These are phyloP conservation scores for Schizopygopsis malacanthus DNA, from an alignment of 2,797 vertebrate genomes.

Conservation along the genomic window DNA sequence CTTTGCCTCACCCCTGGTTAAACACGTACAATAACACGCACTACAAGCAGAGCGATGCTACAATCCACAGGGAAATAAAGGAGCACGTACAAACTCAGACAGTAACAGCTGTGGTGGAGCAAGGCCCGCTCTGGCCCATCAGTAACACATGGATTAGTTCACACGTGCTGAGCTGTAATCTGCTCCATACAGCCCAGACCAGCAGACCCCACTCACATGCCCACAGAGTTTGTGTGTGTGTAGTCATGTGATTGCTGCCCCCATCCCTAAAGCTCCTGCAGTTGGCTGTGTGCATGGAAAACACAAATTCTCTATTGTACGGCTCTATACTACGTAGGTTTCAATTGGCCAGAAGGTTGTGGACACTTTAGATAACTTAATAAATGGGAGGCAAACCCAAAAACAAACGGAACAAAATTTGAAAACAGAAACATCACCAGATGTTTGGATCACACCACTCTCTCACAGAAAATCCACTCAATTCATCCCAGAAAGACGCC, in stretches of 20 bases:
- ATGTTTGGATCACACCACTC: conserved; percentile 40
- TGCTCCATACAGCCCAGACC: conserved; percentile 65
- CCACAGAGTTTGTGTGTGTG: conserved; percentile 32
- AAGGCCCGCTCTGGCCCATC: conserved; percentile 65
- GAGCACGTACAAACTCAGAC: conserved; percentile 41
- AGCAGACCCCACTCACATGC: conserved; percentile 53
- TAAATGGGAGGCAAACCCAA: conserved; percentile 21
- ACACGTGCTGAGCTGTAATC: conserved; percentile 80
- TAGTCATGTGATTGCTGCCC: conserved; percentile 43
- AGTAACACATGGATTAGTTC: conserved; percentile 79
- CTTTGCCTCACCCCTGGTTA: not conserved
- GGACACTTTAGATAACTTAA: conserved; percentile 31
- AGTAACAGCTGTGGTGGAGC: conserved; percentile 63
- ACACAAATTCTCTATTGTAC: conserved; percentile 31
- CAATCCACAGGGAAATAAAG: conserved; percentile 6
- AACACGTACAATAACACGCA: not conserved
- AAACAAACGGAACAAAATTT: not conserved
- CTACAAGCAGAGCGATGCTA: not conserved
- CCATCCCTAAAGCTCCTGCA: conserved; percentile 61
- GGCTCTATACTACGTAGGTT: not conserved
- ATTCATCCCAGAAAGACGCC: conserved; percentile 24
- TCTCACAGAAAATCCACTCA: conserved; percentile 9
- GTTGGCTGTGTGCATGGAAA: conserved; percentile 67
- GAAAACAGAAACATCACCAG: conserved; percentile 25
- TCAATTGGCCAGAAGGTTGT: conserved; percentile 1